These are phyloP conservation scores for Lepidostoma basale DNA, from an alignment of 1,140 invertebrate genomes.

Conservation along the genomic window DNA sequence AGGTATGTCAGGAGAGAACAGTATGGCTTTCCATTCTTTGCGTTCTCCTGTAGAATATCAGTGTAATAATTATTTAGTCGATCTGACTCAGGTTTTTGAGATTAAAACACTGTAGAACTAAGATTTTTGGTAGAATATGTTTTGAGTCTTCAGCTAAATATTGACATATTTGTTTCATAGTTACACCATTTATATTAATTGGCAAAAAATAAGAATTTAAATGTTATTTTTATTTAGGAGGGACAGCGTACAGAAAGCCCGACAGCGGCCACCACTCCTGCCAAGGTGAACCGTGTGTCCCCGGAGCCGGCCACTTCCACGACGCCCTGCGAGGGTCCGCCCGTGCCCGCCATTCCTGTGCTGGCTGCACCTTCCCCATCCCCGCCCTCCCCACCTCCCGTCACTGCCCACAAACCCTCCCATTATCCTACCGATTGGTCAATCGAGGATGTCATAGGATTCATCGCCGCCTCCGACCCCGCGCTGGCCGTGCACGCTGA, in stretches of 20 bases:
- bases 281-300: conserved; percentile 44
- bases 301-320: conserved; percentile 56
- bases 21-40: no score
- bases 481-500: conserved; percentile 85
- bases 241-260: conserved; percentile 34
- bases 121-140: no score
- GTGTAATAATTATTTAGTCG: no score
- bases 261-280: conserved; percentile 23
- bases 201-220: no score
- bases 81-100: no score
- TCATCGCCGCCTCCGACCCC: conserved; percentile 83
- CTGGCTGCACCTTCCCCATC: conserved; percentile 47
- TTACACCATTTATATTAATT: background rate
- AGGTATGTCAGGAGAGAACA: no score
- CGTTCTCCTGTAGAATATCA: no score
- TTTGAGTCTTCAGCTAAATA: no score
- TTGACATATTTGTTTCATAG: no score
- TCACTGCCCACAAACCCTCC: conserved; percentile 55
- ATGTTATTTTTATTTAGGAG: conserved; percentile 26
- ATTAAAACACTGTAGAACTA: no score
- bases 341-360: no score
- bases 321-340: conserved; percentile 49
- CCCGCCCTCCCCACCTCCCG: conserved; percentile 42
- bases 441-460: conserved; percentile 92
- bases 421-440: conserved; percentile 76